Conservation (phyloP, 2,888 invertebrate species). For the Sesia apiformis region DNA sequence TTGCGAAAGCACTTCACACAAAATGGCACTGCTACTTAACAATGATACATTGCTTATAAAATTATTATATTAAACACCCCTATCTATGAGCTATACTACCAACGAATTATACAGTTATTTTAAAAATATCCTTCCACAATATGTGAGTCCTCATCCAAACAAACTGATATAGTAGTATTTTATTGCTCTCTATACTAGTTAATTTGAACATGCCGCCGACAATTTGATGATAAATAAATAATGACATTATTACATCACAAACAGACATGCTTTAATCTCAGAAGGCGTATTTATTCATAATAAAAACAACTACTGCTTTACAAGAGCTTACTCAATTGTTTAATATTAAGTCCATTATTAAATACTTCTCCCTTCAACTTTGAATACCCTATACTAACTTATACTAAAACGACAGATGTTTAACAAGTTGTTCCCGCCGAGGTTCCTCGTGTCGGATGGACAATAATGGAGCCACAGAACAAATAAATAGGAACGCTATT, state of each 20-base stretch:
- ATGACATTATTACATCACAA: conserved; percentile 18
- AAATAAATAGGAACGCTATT: background rate
- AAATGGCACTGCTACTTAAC: conserved; percentile 45
- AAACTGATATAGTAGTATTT: conserved; percentile 28
- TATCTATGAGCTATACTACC: conserved; percentile 48
- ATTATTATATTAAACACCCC: conserved; percentile 45
- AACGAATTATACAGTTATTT: conserved; percentile 44
- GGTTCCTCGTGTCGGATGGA: conserved; percentile 24
- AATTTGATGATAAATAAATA: conserved; percentile 18
- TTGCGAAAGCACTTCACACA: no score
- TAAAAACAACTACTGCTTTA: conserved; percentile 46
- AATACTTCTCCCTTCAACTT: conserved; percentile 51
- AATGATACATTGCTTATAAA: conserved; percentile 22
- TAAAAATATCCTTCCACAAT: conserved; percentile 39
- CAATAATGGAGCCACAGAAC: background rate
- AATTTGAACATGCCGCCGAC: conserved; percentile 27
- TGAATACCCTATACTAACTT: conserved; percentile 40
- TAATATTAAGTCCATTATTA: conserved; percentile 30
- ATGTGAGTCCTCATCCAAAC: conserved; percentile 38
- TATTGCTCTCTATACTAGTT: conserved; percentile 42
- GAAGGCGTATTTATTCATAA: conserved; percentile 40
- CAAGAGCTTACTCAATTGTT: conserved; percentile 38
- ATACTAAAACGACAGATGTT: conserved; percentile 43
- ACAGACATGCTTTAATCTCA: conserved; percentile 40
- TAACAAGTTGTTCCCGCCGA: conserved; percentile 57